phyloP scores from a whole-genome alignment of 2,113 vertebrate species.

The Microcebus griseorufus region DNA sequence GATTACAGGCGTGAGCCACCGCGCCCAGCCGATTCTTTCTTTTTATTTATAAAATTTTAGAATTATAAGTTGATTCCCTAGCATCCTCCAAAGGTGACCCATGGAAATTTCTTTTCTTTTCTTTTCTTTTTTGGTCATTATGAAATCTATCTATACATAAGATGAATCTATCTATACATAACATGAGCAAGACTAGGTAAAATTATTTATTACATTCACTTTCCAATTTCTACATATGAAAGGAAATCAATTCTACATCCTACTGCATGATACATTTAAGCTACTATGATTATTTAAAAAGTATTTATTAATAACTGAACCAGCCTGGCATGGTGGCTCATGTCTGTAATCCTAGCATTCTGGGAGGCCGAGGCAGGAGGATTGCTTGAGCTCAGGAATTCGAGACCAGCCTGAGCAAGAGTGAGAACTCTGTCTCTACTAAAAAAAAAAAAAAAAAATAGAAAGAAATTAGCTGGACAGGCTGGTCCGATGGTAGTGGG shows the following conservation, averaged over 20 bases:
- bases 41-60: background rate
- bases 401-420: too few species aligned
- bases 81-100: background rate
- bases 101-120: background rate
- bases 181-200: background rate
- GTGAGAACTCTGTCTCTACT: too few species aligned
- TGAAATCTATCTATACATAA: background rate
- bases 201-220: background rate
- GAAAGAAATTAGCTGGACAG: too few species aligned
- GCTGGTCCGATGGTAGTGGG: too few species aligned
- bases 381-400: too few species aligned
- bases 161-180: background rate
- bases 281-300: background rate
- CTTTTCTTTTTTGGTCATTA: background rate
- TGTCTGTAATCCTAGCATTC: too few species aligned
- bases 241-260: background rate
- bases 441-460: too few species aligned
- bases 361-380: too few species aligned
- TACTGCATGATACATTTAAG: background rate
- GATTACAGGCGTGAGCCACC: too few species aligned
- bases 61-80: background rate
- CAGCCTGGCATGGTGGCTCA: too few species aligned
- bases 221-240: background rate
- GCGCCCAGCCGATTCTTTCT: background rate
- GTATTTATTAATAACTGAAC: too few species aligned